phyloP scores from a whole-genome alignment of 2,113 vertebrate genomes.

The Okapia johnstoni region DNA sequence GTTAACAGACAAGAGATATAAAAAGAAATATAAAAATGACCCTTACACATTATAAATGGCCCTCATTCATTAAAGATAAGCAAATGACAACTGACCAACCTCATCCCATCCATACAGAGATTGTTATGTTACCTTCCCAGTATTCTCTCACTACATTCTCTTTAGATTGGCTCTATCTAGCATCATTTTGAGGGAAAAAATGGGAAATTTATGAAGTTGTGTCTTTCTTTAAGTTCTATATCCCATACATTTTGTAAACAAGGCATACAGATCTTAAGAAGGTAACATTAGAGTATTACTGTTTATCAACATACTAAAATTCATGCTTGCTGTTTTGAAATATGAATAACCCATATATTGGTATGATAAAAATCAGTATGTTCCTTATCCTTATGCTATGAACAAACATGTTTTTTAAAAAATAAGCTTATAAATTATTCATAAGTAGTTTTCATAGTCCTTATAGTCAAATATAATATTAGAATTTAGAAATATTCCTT shows the following conservation, averaged over 20 bases:
- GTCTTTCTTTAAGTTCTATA: background rate
- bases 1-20: background rate
- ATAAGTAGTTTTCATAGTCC: background rate
- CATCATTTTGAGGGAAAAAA: background rate
- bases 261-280: background rate
- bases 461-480: constrained; percentile 9
- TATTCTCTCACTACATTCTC: background rate
- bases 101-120: background rate
- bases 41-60: background rate
- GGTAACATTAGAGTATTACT: background rate
- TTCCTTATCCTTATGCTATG: background rate
- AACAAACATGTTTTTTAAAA: background rate
- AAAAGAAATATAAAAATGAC: background rate
- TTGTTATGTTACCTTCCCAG: background rate
- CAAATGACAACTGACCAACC: background rate
- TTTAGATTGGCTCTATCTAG: background rate
- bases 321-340: background rate
- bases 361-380: background rate
- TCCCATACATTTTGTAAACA: background rate
- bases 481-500: background rate
- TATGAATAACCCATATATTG: background rate
- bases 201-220: background rate
- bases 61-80: background rate
- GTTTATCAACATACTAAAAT: background rate
- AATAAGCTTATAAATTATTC: background rate